phyloP scores from a whole-genome alignment of 2,113 vertebrate genomes.

The Epinephelus lanceolatus region DNA sequence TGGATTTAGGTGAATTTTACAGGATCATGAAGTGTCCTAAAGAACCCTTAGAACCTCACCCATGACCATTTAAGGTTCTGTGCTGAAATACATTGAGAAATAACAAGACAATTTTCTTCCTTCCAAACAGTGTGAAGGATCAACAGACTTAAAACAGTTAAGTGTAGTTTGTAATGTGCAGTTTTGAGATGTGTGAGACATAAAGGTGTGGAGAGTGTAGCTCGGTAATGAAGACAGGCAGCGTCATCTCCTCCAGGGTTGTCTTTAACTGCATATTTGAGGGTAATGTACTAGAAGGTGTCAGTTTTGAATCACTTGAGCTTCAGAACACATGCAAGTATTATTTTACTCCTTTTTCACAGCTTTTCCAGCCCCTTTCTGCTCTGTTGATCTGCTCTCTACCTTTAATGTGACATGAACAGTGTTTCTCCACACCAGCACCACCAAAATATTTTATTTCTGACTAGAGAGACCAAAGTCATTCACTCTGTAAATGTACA shows the following conservation, averaged over 20 bases:
- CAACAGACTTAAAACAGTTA: background rate
- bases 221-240: background rate
- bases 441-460: no score
- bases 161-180: background rate
- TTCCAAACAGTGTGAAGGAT: background rate
- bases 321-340: background rate
- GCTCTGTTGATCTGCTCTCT: no score
- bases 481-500: no score
- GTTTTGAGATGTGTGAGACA: background rate
- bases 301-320: background rate
- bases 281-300: background rate
- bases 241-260: background rate
- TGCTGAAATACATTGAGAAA: no score
- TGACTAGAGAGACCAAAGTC: no score
- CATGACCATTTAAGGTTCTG: no score
- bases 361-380: background rate
- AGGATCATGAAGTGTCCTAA: no score
- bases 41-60: background rate
- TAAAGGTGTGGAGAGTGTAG: background rate
- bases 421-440: no score
- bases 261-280: conserved; percentile 18
- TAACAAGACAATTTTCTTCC: no score
- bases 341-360: background rate
- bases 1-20: no score
- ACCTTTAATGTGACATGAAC: no score